Evolutionary conservation across 2,113 vertebrate species (phyloP).

Genomic region (Heliornis fulica): DNA sequence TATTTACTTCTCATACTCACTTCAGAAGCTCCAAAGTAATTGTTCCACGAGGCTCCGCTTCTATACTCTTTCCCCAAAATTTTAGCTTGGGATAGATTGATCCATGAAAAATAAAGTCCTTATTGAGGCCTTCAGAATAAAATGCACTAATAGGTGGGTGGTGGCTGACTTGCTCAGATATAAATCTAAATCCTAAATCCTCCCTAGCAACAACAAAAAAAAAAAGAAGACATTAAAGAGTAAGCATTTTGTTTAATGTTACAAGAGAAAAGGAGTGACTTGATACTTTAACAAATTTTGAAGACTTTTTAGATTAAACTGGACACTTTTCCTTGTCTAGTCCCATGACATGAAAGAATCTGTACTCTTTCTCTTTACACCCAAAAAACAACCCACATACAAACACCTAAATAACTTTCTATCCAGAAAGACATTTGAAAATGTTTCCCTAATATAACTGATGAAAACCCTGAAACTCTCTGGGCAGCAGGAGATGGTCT

Average conservation of each 20-base stretch:
- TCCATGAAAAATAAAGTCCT: slow-evolving; percentile 93
- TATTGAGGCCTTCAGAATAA: slow-evolving; percentile 87
- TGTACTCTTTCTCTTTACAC: background rate
- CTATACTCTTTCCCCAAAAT: slow-evolving; percentile 98
- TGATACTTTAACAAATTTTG: background rate
- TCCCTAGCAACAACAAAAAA: slow-evolving; percentile 73
- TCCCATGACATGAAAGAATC: background rate
- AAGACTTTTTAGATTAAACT: background rate
- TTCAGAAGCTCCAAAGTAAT: slow-evolving; percentile 92
- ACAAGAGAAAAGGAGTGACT: background rate
- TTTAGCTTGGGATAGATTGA: slow-evolving; percentile 97
- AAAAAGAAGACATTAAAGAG: background rate
- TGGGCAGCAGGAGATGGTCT: background rate
- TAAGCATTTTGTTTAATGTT: background rate
- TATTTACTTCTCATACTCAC: slow-evolving; percentile 75
- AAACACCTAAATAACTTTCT: background rate
- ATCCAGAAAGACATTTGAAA: background rate
- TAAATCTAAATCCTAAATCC: slow-evolving; percentile 90
- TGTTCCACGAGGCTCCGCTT: slow-evolving; percentile 93
- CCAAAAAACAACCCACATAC: background rate
- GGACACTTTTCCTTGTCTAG: background rate
- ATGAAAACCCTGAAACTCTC: background rate
- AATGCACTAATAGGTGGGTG: slow-evolving; percentile 96
- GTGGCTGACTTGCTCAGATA: slow-evolving; percentile 97
- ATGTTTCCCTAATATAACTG: background rate